Percentiles rank a stretch among this genome's conserved stretches.
Conservation (phyloP, 92 coral and sea anemone species). For the Epizoanthus stellaris region DNA sequence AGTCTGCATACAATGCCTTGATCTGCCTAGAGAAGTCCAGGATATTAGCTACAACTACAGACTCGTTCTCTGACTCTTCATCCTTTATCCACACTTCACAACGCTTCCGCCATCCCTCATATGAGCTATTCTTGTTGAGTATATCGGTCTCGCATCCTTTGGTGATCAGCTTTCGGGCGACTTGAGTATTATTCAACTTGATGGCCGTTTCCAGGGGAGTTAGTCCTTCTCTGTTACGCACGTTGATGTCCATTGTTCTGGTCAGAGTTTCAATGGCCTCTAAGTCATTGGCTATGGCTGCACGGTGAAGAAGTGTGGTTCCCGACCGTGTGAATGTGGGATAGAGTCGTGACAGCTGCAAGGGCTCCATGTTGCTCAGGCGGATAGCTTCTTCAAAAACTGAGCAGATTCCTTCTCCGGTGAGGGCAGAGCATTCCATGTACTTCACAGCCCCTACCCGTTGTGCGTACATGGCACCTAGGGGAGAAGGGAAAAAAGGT, state of each 20-base stretch:
- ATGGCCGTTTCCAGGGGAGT: constrained; percentile 78
- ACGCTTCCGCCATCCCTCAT: constrained; percentile 70
- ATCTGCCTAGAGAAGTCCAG: constrained; percentile 71
- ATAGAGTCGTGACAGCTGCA: constrained; percentile 72
- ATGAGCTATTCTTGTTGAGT: constrained; percentile 14
- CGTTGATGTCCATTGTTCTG: constrained; percentile 74
- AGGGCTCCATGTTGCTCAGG: constrained; percentile 78
- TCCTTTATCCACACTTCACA: constrained; percentile 87
- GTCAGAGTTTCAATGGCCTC: constrained; percentile 77
- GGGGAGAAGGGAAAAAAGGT: not conserved
- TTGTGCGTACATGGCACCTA: constrained; percentile 77
- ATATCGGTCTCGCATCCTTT: constrained; percentile 75
- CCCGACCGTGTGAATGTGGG: constrained; percentile 77
- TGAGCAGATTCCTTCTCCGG: constrained; percentile 59
- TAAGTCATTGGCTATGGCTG: constrained; percentile 76
- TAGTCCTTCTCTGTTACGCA: constrained; percentile 66
- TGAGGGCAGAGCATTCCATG: constrained; percentile 76
- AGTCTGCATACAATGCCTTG: constrained; percentile 72
- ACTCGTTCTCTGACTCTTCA: constrained; percentile 54
- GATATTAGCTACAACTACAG: constrained; percentile 61
- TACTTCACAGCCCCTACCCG: constrained; percentile 84
- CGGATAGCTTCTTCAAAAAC: constrained; percentile 74
- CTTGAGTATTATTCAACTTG: constrained; percentile 49
- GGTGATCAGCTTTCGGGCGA: constrained; percentile 65
- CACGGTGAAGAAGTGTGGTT: constrained; percentile 79